Conservation (phyloP, 2,113 vertebrate genomes). For the Hippocampus comes region DNA sequence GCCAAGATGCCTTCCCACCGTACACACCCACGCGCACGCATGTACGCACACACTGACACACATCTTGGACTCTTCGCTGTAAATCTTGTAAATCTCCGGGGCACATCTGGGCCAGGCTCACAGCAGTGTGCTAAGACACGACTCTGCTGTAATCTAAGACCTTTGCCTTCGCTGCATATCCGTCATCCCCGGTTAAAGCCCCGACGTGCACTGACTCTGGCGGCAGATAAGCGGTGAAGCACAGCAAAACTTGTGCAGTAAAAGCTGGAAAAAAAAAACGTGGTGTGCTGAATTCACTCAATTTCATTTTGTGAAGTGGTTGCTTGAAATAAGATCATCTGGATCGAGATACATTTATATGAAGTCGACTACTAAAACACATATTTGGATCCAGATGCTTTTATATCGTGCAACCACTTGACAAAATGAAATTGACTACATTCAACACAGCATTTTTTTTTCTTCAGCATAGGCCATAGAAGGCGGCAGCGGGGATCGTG, state of each 20-base stretch:
- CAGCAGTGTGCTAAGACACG: conserved; percentile 36
- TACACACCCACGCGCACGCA: not conserved
- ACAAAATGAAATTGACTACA: too few species aligned
- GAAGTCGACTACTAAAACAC: too few species aligned
- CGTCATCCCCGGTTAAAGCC: conserved; percentile 27
- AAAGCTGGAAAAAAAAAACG: too few species aligned
- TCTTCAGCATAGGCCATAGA: not conserved
- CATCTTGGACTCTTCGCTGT: conserved; percentile 22
- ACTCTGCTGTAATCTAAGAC: conserved; percentile 46
- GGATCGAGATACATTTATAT: too few species aligned
- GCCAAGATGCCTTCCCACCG: too few species aligned
- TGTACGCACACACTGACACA: not conserved
- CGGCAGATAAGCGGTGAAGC: conserved; percentile 34
- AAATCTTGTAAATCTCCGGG: conserved; percentile 31
- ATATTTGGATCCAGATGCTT: too few species aligned
- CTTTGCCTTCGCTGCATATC: conserved; percentile 31
- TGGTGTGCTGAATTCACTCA: too few species aligned
- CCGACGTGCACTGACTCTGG: conserved; percentile 7
- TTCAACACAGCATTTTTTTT: too few species aligned
- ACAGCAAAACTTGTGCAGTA: conserved; percentile 48
- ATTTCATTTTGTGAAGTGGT: too few species aligned
- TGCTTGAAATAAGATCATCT: too few species aligned
- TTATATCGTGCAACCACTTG: too few species aligned
- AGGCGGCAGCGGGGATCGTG: conserved; percentile 25
- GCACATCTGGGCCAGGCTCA: conserved; percentile 40